Base-by-base conservation (phyloP, 2,888 invertebrate genomes). In the Frankliniella intonsa region DNA sequence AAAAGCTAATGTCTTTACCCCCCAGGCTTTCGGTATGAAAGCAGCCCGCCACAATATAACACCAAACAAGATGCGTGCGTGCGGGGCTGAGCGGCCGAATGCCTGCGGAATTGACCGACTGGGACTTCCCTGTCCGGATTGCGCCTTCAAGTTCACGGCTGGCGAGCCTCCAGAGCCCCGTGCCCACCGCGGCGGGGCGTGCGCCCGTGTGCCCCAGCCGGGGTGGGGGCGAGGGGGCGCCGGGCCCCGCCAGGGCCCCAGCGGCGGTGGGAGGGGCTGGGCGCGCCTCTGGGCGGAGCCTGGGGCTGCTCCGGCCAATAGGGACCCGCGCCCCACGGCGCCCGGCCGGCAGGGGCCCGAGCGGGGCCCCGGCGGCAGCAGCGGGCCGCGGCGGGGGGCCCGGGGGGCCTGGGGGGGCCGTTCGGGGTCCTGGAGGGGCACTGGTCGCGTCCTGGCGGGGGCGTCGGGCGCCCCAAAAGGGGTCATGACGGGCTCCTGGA, bases 241-340 rank as follows among this genome's bases (percentile, higher is more conserved):
- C 55, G 3, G 3, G 55, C 55, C 17, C 3, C 17, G 55, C 55
- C 55, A 5, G 14, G 55, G 17, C 19, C 55, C 55, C 69, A 12
- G 69, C 22, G 25, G 69, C n/a, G 69, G 69, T 76, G 69, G 69
- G 69, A 22, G 69, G 69, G 69, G 69, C 69, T 38, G 69, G 25
- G 22, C 69, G 22, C 69, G 69, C 25, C 69, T 76, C 69, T 76
- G 69, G 69, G 69, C 69, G 69, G 69, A 22, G 69, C 69, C 69
- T n/a, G n/a, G 69, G 22, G 69, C 38, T 38, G 38, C 38, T 38
- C 38, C 69, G 69, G 22, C 69, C 69, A 76, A 76, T 76, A 22
- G 69, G 69, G 69, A 76, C 69, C 69, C 2, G 22, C 69, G 9
- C 69, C 69, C n/a, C 69, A 8, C 69, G 69, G 22, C 25, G 69